These are phyloP conservation scores for Myrmecobius fasciatus DNA, from an alignment of 2,113 vertebrate genomes.

Conservation along the genomic window DNA sequence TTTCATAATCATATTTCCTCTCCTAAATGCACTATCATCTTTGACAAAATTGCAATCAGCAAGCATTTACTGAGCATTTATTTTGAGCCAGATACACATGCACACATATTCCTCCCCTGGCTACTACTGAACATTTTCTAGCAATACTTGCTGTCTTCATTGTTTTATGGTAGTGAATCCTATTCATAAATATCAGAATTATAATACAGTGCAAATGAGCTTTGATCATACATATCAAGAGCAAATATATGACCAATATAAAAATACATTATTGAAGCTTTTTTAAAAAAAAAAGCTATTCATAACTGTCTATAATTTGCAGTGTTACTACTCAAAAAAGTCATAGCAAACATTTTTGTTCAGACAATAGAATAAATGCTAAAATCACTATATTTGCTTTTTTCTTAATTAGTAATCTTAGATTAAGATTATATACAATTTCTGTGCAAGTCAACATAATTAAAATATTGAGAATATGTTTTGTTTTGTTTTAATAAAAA, in stretches of 20 bases:
- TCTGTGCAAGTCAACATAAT: conserved; percentile 30
- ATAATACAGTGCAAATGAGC: too few relatives aligned
- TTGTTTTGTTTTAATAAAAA: too few relatives aligned
- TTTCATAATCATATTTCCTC: not conserved
- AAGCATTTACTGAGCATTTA: not conserved
- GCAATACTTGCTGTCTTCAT: too few relatives aligned
- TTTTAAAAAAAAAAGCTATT: not conserved
- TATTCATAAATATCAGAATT: too few relatives aligned
- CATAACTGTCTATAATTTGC: not conserved
- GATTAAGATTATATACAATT: not conserved
- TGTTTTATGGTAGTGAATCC: too few relatives aligned
- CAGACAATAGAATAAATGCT: conserved; percentile 32
- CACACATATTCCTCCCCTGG: too few relatives aligned
- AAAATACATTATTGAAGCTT: not conserved
- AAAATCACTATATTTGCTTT: conserved; percentile 9
- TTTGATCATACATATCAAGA: too few relatives aligned
- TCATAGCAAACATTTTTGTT: conserved; percentile 32
- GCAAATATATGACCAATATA: too few relatives aligned
- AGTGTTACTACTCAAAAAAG: not conserved
- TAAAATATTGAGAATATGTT: too few relatives aligned
- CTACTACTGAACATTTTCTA: too few relatives aligned
- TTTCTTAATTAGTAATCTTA: conserved; percentile 35
- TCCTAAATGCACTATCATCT: not conserved
- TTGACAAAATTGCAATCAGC: not conserved
- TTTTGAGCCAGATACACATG: too few relatives aligned